These are phyloP conservation scores for Augochlora pura DNA, from an alignment of 1,140 invertebrate genomes.

Conservation along the genomic window DNA sequence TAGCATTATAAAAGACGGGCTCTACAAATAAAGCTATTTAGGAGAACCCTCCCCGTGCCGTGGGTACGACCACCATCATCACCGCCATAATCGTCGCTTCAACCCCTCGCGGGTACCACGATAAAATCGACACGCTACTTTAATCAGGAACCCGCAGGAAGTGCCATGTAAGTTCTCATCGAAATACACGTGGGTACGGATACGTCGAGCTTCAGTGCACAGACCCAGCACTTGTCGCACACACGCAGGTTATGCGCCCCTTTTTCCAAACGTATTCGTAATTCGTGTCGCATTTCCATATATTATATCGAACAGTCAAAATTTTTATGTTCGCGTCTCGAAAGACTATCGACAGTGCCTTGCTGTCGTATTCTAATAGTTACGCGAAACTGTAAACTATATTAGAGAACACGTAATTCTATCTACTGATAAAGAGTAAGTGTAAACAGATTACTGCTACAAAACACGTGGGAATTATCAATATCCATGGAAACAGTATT, in stretches of 20 bases:
- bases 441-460: neutral
- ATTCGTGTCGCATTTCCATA: neutral
- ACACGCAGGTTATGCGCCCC: constrained; percentile 22
- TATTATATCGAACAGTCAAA: neutral
- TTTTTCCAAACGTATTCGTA: neutral
- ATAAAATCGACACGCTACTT: constrained; percentile 76
- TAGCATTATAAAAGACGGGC: constrained; percentile 19
- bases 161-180: constrained; percentile 72
- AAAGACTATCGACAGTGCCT: no score
- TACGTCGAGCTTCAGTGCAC: constrained; percentile 55
- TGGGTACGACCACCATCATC: constrained; percentile 43
- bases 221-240: constrained; percentile 57
- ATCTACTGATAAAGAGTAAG: neutral
- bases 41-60: constrained; percentile 10
- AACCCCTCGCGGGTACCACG: constrained; percentile 70
- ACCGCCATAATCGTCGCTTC: constrained; percentile 61
- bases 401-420: neutral
- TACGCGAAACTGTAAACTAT: neutral
- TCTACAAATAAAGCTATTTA: constrained; percentile 13
- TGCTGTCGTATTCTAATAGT: neutral
- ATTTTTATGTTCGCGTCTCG: neutral
- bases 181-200: constrained; percentile 65
- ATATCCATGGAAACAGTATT: neutral
- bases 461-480: neutral
- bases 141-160: constrained; percentile 75